Percentiles rank a stretch among this genome's conserved stretches.
Evolutionary conservation across 2,113 vertebrate genomes (phyloP).

Genomic region (Tricholaema leucomelas): DNA sequence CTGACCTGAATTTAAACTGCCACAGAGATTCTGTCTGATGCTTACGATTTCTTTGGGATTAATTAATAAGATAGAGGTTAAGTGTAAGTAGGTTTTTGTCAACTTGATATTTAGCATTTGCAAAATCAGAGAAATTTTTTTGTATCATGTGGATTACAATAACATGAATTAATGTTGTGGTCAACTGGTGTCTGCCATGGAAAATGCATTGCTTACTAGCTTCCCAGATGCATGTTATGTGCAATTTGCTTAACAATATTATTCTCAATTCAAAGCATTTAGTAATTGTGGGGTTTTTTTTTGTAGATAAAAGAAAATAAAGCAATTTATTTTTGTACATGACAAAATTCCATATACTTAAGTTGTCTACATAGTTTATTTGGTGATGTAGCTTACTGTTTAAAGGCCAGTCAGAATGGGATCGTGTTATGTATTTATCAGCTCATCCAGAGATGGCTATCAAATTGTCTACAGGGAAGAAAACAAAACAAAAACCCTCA

Average conservation of each 20-base stretch:
- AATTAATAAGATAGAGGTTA: background rate
- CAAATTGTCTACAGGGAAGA: background rate
- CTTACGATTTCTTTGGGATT: background rate
- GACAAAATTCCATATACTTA: background rate
- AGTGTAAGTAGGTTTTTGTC: background rate
- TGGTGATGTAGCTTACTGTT: background rate
- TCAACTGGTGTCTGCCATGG: background rate
- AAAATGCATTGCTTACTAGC: background rate
- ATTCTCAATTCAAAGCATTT: background rate
- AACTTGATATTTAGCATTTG: background rate
- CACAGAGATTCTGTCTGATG: background rate
- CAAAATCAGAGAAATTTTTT: background rate
- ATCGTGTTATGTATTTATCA: background rate
- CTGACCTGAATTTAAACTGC: background rate
- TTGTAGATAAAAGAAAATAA: slow-evolving; percentile 21
- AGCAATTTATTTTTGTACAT: background rate
- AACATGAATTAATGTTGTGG: background rate
- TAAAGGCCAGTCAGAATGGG: background rate
- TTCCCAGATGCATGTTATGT: background rate
- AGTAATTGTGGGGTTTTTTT: slow-evolving; percentile 3
- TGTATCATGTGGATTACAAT: background rate
- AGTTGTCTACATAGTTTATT: background rate
- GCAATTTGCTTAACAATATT: slow-evolving; percentile 7
- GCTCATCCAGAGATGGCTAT: background rate
- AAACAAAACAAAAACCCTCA: background rate